phyloP scores from a whole-genome alignment of 2,888 invertebrate species.

The Stenichneumon culpator region DNA sequence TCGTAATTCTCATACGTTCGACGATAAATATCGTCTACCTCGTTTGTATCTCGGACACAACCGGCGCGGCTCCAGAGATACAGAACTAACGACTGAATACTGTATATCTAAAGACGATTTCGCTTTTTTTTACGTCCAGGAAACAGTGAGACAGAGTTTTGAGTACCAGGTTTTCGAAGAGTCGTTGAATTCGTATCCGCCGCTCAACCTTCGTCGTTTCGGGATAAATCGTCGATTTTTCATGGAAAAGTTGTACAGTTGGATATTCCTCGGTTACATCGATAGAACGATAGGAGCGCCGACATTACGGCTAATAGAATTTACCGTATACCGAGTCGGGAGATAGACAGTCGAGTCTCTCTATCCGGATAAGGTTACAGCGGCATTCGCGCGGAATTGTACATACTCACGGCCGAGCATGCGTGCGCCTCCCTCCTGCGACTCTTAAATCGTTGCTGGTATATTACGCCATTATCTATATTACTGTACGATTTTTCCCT shows the following conservation, averaged over 20 bases:
- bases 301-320: slow-evolving; percentile 61
- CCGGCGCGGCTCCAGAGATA: slow-evolving; percentile 4
- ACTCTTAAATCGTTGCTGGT: slow-evolving; percentile 48
- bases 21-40: slow-evolving; percentile 54
- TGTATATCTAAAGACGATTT: slow-evolving; percentile 9
- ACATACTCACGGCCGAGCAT: slow-evolving; percentile 40
- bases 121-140: neutral
- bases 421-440: slow-evolving; percentile 28
- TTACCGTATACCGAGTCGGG: slow-evolving; percentile 45
- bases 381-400: slow-evolving; percentile 20
- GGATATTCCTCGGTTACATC: slow-evolving; percentile 3
- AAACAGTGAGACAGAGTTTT: neutral
- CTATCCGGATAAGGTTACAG: slow-evolving; percentile 60
- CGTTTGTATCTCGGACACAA: slow-evolving; percentile 23
- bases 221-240: slow-evolving; percentile 34
- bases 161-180: slow-evolving; percentile 40
- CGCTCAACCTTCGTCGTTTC: slow-evolving; percentile 38
- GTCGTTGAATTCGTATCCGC: slow-evolving; percentile 15
- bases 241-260: neutral
- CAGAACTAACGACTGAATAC: slow-evolving; percentile 27
- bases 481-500: slow-evolving; percentile 17
- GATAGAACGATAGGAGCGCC: slow-evolving; percentile 40
- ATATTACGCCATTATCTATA: slow-evolving; percentile 29
- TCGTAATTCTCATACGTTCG: slow-evolving; percentile 59
- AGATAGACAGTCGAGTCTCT: slow-evolving; percentile 14